Conservation (phyloP, 2,888 invertebrate genomes). For the Gymnoscelis rufifasciata region DNA sequence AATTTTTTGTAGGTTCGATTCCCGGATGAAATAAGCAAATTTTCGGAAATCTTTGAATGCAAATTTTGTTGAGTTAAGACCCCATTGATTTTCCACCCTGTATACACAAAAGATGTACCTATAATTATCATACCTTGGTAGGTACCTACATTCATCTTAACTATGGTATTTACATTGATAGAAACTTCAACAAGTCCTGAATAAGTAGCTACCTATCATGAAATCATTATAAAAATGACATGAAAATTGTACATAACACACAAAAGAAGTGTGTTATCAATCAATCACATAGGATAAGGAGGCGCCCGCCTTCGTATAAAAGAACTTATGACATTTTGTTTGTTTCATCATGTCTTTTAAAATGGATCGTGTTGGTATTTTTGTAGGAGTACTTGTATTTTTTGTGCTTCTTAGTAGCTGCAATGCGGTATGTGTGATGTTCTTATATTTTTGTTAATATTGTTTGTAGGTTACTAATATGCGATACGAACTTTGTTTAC, state of each 20-base stretch:
- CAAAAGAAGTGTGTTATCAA: constrained; percentile 40
- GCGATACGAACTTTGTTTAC: too few species aligned
- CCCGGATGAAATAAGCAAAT: too few species aligned
- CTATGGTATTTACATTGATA: too few species aligned
- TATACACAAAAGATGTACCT: too few species aligned
- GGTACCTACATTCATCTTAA: too few species aligned
- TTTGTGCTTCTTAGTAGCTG: constrained; percentile 27
- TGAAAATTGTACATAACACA: constrained; percentile 35
- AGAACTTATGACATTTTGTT: constrained; percentile 21
- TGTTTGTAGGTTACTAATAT: background rate
- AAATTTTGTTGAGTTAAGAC: too few species aligned
- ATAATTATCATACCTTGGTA: too few species aligned
- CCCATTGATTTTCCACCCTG: too few species aligned
- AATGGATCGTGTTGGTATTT: constrained; percentile 32
- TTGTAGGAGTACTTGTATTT: constrained; percentile 22
- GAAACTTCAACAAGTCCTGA: background rate
- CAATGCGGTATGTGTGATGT: constrained; percentile 38
- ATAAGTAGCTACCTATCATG: background rate
- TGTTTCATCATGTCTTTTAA: constrained; percentile 24
- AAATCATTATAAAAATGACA: constrained; percentile 8
- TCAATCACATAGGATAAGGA: constrained; percentile 38
- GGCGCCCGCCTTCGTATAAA: constrained; percentile 39
- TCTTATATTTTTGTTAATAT: background rate
- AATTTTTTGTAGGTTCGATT: too few species aligned
- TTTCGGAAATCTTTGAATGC: too few species aligned